A percentile compares a stretch with the other conserved stretches of the same genome.
These are phyloP conservation scores for Piscicola geometra DNA, from an alignment of 2,888 invertebrate species.

Conservation along the genomic window DNA sequence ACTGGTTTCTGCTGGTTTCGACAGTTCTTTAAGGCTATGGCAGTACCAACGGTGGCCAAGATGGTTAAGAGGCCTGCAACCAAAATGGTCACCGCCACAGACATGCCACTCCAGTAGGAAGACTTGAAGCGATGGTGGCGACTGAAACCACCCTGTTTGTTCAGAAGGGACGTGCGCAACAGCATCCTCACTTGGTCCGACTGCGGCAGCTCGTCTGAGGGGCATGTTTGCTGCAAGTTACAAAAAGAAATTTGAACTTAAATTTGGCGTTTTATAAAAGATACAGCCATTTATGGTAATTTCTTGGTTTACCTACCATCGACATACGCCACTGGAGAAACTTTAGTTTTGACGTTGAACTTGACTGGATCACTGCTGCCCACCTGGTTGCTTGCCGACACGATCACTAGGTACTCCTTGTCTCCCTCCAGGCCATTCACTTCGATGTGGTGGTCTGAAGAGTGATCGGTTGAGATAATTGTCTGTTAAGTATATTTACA, in stretches of 20 bases:
- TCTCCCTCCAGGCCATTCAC: conserved; percentile 25
- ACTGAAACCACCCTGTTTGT: conserved; percentile 1
- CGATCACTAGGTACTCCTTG: conserved; percentile 24
- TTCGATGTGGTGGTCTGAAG: conserved; percentile 14
- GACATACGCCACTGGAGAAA: neutral
- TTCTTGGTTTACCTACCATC: conserved; percentile 8
- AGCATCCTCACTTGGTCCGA: conserved; percentile 23
- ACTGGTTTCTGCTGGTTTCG: neutral
- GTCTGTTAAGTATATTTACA: too few species aligned
- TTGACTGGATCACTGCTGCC: conserved; percentile 30
- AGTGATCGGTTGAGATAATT: neutral
- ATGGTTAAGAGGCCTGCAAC: conserved; percentile 33
- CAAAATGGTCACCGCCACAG: conserved; percentile 24
- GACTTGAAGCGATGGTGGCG: neutral
- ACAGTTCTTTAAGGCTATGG: conserved; percentile 20
- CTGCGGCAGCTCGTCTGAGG: conserved; percentile 10
- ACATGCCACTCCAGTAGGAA: conserved; percentile 30
- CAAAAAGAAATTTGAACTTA: too few species aligned
- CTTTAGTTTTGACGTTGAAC: conserved; percentile 31
- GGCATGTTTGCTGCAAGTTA: too few species aligned
- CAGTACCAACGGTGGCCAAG: conserved; percentile 26
- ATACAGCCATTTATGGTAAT: too few species aligned
- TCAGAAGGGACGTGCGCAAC: conserved; percentile 5
- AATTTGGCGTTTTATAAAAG: too few species aligned
- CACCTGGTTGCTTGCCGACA: conserved; percentile 30